Conservation (phyloP, 2,113 vertebrate genomes). For the Irena cyanogastra region DNA sequence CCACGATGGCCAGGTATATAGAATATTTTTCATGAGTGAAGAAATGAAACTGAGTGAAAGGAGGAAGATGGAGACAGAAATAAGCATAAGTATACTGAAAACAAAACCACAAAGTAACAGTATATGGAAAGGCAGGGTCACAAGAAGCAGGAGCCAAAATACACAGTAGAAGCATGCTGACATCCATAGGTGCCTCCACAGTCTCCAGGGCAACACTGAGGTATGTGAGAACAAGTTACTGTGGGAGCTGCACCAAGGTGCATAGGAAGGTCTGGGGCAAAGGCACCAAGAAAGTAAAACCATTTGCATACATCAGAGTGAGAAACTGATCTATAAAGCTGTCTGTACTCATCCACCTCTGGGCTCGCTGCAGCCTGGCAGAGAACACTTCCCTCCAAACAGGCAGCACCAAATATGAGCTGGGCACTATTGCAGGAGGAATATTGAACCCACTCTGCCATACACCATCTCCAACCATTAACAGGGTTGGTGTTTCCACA, state of each 20-base stretch:
- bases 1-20: conserved; percentile 51
- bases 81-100: background rate
- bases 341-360: background rate
- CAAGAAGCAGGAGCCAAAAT: conserved; percentile 31
- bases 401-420: background rate
- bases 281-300: conserved; percentile 45
- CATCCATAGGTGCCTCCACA: background rate
- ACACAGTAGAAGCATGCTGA: conserved; percentile 14
- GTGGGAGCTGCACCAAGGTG: background rate
- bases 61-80: conserved; percentile 25
- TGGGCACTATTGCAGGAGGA: background rate
- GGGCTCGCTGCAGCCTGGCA: background rate
- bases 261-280: background rate
- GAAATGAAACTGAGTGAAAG: conserved; percentile 18
- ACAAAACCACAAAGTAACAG: background rate
- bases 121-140: conserved; percentile 8
- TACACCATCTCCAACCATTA: background rate
- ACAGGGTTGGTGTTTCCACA: background rate
- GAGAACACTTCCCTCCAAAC: background rate
- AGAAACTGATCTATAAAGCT: background rate
- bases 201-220: background rate
- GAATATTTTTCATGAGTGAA: conserved; percentile 63
- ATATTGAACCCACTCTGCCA: background rate
- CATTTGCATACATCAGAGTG: background rate
- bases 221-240: background rate